Base-by-base conservation (phyloP, 2,888 invertebrate species). In the Perizoma affinitatum region DNA sequence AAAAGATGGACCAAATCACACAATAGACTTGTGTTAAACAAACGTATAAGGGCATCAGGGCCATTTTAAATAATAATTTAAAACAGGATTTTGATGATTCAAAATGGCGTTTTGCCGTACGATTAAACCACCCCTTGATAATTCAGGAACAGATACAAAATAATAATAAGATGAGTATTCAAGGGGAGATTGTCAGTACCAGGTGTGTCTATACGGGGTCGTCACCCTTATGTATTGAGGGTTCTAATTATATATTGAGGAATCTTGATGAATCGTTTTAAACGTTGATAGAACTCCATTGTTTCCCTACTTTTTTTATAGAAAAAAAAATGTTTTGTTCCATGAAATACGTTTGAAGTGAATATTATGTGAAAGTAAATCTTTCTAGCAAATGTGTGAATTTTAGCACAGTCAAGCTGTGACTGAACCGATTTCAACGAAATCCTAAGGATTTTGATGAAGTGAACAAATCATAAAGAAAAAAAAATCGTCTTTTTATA, bases 71-170 rank as follows among this genome's bases (percentile, higher is more conserved):
- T 45, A 57, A 54, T 47, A 41, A 51, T 49, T 54, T 11, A 49
- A 83, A 87, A 88, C 85, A 70, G 83, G 86, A 83, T 86, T 82
- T 77, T 5, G 76, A 74, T 76, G 81, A 84, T 87, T 78, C 88
- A 91, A 92, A 86, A 90, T 90, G 88, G 89, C 91, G 90, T 84
- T 87, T 63, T 86, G 83, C 79, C 79, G 77, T 79, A 88, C 90
- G 88, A 90, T 90, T 90, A 90, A 86, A 85, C 82, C 83, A 87
- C 89, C 90, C 91, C 88, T 78, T 82, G 83, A 84, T 86, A 82
- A 88, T 90, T 90, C 90, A 90, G 83, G 89, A 90, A 90, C 90
- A 92, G 91, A 92, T 90, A 92, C 90, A 89, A 89, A 87, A 86
- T 90, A 90, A 91, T 91, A 90, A 91, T 90, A 90, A 82, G 83